Evolutionary conservation across 2,113 vertebrate genomes (phyloP), one percentile per base, ranked within the genome.

Genomic region (Chelonoidis abingdonii): DNA sequence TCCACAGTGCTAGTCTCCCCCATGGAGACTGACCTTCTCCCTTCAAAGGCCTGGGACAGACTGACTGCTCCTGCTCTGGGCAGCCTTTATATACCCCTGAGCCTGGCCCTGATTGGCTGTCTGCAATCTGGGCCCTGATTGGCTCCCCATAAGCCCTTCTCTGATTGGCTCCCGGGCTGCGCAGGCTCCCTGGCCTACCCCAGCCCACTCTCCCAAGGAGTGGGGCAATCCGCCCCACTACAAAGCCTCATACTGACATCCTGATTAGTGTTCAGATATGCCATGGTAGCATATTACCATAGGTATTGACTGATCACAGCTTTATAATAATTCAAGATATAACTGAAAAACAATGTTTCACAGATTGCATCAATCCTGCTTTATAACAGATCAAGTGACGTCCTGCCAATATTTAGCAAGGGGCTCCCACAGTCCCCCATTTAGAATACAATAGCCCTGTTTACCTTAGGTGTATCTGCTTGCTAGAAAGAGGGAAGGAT

Each of bases 201-300:
- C 41, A 41, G 41, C 41, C 41, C 41, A 41, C 41, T 41, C 41
- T 41, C 41, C 41, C 41, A 41, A 41, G 41, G 41, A 41, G 41
- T 41, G 41, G 41, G 41, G 41, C 41, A 41, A 41, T 41, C 41
- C 41, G 41, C 41, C 41, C 41, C 41, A 41, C 41, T 41, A 41
- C 41, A 41, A 41, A 41, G 41, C 8, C 17, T 83, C 53, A 57
- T 50, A 38, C 11, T 29, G 24, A 78, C 41, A 24, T 10, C 41
- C 41, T 78, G 53, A n/a, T 8, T 5, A 44, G 52, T 22, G 24
- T 94, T 89, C 7, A 65, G 53, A 16, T 19, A 24, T 90, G 79
- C 75, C 0, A 0, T 29, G 59, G 4, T 84, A 44, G 41, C 35
- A 72, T 69, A 35, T 78, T 0, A 4, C 52, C 13, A 19, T 57